Conservation (phyloP, 2,888 invertebrate species). For the Aphodius granarius region DNA sequence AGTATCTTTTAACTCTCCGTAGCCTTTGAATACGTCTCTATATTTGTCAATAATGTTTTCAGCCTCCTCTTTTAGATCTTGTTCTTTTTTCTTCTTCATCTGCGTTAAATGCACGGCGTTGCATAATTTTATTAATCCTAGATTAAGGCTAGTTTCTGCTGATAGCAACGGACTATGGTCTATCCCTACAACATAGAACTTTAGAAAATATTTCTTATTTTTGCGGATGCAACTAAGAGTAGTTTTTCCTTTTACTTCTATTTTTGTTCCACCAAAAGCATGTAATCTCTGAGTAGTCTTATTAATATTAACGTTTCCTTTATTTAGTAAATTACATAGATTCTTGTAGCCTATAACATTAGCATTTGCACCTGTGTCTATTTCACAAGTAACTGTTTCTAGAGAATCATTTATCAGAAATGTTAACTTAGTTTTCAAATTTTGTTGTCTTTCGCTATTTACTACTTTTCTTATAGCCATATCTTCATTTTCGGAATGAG, state of each 20-base stretch:
- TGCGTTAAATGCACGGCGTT: conserved; percentile 1
- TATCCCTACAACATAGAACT: conserved; percentile 16
- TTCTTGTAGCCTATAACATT: conserved; percentile 4
- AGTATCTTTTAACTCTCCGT: conserved; percentile 9
- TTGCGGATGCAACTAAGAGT: conserved; percentile 3
- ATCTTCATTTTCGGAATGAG: not conserved
- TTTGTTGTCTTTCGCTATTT: not conserved
- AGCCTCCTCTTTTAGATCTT: conserved; percentile 1
- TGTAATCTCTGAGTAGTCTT: conserved; percentile 1
- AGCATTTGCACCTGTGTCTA: conserved; percentile 18
- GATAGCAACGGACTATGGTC: conserved; percentile 19
- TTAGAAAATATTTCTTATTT: conserved; percentile 7
- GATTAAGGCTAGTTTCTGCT: conserved; percentile 14
- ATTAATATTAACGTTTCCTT: not conserved
- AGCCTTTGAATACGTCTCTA: conserved; percentile 19
- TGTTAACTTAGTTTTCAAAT: not conserved
- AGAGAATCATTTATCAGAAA: not conserved
- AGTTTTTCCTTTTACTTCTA: conserved; percentile 9
- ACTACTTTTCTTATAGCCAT: not conserved
- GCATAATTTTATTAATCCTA: conserved; percentile 18
- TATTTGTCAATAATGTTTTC: conserved; percentile 17
- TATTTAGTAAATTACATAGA: not conserved
- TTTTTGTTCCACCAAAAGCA: conserved; percentile 11
- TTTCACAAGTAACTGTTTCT: not conserved
- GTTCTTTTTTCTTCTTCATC: not conserved